A percentile compares a stretch with the other conserved stretches of the same genome.
phyloP scores from a whole-genome alignment of 2,888 invertebrate species.

The Hirtodrosophila histrioides region DNA sequence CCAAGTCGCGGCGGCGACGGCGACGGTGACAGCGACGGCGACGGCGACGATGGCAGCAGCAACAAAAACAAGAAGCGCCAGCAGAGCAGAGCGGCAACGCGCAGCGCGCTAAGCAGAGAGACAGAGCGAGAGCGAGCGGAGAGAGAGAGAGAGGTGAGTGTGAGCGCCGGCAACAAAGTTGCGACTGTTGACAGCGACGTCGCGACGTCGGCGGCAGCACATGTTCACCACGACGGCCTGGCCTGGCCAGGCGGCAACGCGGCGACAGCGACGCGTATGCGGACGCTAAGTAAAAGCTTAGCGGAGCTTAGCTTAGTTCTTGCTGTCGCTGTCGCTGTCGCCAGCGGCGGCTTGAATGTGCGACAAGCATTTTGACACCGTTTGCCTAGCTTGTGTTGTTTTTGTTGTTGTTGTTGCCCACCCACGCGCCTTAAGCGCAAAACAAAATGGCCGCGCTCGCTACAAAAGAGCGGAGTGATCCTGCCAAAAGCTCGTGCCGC shows the following conservation, averaged over 20 bases:
- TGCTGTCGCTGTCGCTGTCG: conserved; percentile 38
- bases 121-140: conserved; percentile 30
- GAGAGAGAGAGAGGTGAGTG: conserved; percentile 30
- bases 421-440: conserved; percentile 23
- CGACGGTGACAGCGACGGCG: conserved; percentile 33
- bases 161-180: conserved; percentile 49
- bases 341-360: conserved; percentile 55
- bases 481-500: conserved; percentile 20
- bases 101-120: not conserved
- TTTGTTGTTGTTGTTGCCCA: conserved; percentile 8
- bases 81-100: not conserved
- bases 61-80: conserved; percentile 45
- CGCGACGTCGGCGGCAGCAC: conserved; percentile 22
- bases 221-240: conserved; percentile 53
- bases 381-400: conserved; percentile 31
- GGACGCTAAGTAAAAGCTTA: conserved; percentile 52
- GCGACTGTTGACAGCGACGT: conserved; percentile 33
- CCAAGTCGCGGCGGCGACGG: conserved; percentile 38
- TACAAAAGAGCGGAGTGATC: conserved; percentile 24
- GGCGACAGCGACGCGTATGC: conserved; percentile 11
- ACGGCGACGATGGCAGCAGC: not conserved
- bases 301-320: conserved; percentile 63
- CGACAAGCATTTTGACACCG: conserved; percentile 78
- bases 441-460: conserved; percentile 45
- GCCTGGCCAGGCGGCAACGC: not conserved